Evolutionary conservation across 2,888 invertebrate species (phyloP).

Genomic region (Sarcophaga carnaria): DNA sequence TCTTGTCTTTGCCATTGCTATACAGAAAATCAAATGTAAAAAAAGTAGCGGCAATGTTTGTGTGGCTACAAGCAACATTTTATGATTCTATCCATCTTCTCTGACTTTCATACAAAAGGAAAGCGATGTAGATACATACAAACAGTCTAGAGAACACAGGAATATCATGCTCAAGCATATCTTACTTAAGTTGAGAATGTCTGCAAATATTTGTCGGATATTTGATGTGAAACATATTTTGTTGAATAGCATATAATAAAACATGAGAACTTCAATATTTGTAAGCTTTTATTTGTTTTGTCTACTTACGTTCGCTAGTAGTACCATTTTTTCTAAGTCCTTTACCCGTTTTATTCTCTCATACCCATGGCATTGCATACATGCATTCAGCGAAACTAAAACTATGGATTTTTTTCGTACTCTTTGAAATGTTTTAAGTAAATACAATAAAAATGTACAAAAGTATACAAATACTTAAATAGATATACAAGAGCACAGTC

Average conservation of each 20-base stretch:
- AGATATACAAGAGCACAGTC: background rate
- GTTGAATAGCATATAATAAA: background rate
- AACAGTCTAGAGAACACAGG: too few relatives aligned
- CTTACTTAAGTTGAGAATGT: too few relatives aligned
- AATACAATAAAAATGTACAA: constrained; percentile 35
- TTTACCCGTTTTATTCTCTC: background rate
- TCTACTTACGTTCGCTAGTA: background rate
- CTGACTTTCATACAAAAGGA: too few relatives aligned
- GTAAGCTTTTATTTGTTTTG: constrained; percentile 34
- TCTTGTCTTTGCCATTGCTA: too few relatives aligned
- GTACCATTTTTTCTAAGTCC: background rate
- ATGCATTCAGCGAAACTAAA: background rate
- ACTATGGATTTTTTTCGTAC: background rate
- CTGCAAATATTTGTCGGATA: too few relatives aligned
- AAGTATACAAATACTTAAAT: constrained; percentile 11
- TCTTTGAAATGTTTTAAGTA: constrained; percentile 23
- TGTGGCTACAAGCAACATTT: too few relatives aligned
- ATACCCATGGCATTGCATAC: too few relatives aligned
- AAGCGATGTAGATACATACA: too few relatives aligned
- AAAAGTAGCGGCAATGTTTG: too few relatives aligned
- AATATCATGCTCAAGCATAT: too few relatives aligned
- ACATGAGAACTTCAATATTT: background rate
- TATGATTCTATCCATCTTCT: too few relatives aligned
- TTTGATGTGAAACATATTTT: constrained; percentile 17
- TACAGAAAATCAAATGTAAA: too few relatives aligned